Evolutionary conservation across 2,113 vertebrate species (phyloP).

Genomic region (Panurus biarmicus): DNA sequence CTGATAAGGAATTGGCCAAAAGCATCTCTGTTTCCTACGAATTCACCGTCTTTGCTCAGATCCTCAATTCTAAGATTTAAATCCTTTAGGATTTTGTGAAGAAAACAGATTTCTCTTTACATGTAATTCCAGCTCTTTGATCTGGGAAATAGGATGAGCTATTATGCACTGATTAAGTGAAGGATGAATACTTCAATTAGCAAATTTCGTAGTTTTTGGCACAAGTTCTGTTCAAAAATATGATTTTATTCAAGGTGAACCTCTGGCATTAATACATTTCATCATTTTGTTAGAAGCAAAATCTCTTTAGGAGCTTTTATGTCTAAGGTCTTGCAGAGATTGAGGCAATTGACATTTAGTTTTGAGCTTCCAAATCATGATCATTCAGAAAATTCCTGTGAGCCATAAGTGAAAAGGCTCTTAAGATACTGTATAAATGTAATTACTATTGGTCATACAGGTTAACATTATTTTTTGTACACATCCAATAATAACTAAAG

Average conservation of each 20-base stretch:
- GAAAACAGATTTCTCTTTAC: not conserved
- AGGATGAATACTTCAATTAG: not conserved
- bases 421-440: not conserved
- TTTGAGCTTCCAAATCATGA: not conserved
- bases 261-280: not conserved
- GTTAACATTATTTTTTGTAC: not conserved
- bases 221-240: not conserved
- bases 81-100: not conserved
- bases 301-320: not conserved
- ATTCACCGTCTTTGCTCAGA: not conserved
- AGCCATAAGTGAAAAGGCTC: not conserved
- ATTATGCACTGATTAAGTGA: not conserved
- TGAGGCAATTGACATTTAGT: not conserved
- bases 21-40: not conserved
- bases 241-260: not conserved
- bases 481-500: not conserved
- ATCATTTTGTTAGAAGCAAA: not conserved
- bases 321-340: not conserved
- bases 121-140: constrained; percentile 6
- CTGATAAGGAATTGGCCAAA: not conserved
- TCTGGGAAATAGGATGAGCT: not conserved
- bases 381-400: not conserved
- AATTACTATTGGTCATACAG: not conserved
- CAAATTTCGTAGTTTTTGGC: not conserved
- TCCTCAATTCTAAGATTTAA: not conserved